phyloP scores from a whole-genome alignment of 1,140 invertebrate species.

The Leptoteleia sp. region DNA sequence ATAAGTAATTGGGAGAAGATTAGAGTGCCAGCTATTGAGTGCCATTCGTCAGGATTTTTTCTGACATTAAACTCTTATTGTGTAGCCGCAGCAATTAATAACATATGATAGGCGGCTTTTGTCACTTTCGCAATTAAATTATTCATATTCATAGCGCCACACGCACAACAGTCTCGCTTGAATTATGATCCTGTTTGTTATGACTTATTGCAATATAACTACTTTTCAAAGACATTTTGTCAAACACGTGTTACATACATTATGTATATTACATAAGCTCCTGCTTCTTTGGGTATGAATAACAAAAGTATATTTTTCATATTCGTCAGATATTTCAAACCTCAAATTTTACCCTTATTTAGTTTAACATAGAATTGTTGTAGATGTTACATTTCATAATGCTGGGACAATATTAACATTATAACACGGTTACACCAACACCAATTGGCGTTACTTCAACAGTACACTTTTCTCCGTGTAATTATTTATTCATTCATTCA shows the following conservation, averaged over 20 bases:
- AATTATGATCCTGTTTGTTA: conserved; percentile 46
- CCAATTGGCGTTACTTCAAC: too few relatives aligned
- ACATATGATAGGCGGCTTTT: conserved; percentile 58
- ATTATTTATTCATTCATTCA: too few relatives aligned
- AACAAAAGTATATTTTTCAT: too few relatives aligned
- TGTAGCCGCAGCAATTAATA: conserved; percentile 48
- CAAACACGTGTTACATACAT: conserved; percentile 26
- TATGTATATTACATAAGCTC: too few relatives aligned
- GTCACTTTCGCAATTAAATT: conserved; percentile 58
- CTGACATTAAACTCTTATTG: conserved; percentile 56
- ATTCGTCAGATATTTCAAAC: too few relatives aligned
- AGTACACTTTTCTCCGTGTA: too few relatives aligned
- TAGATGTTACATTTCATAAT: too few relatives aligned
- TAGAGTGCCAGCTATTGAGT: conserved; percentile 45
- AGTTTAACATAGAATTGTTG: too few relatives aligned
- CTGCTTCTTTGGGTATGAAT: too few relatives aligned
- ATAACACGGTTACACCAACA: too few relatives aligned
- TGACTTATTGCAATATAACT: conserved; percentile 52
- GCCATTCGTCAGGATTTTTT: conserved; percentile 55
- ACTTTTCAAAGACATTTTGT: conserved; percentile 32
- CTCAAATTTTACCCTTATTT: too few relatives aligned
- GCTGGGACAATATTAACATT: too few relatives aligned
- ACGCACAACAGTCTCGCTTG: conserved; percentile 26
- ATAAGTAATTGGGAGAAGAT: conserved; percentile 53
- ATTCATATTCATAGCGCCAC: conserved; percentile 47